phyloP scores from a whole-genome alignment of 2,888 invertebrate species.

The Mimas tiliae region DNA sequence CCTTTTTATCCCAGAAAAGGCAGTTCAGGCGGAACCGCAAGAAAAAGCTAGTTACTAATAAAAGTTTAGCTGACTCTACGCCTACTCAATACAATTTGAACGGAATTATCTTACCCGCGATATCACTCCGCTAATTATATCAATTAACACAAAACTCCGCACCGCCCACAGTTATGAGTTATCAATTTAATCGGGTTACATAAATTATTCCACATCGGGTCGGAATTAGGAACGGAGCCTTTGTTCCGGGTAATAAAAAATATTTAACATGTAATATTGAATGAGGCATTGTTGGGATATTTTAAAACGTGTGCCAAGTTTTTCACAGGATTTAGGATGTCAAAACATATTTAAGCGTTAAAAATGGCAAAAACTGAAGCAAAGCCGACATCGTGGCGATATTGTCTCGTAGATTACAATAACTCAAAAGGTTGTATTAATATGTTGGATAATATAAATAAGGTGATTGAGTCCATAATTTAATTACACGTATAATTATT shows the following conservation, averaged over 20 bases:
- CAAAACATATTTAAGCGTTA: too few species aligned
- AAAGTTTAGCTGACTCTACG: neutral
- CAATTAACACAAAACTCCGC: neutral
- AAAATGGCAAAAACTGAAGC: too few species aligned
- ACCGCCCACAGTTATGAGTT: neutral
- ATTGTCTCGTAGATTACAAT: too few species aligned
- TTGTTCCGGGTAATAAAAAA: neutral
- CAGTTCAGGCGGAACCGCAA: too few species aligned
- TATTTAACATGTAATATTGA: neutral
- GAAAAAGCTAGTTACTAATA: too few species aligned
- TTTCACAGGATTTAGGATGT: neutral
- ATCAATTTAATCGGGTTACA: conserved; percentile 1
- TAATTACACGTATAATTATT: too few species aligned
- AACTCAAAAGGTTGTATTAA: too few species aligned
- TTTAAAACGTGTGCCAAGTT: neutral
- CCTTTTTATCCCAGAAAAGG: too few species aligned
- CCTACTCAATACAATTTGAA: neutral
- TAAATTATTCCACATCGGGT: neutral
- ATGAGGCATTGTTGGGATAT: neutral
- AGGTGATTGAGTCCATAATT: too few species aligned
- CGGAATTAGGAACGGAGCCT: neutral
- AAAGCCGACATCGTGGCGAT: too few species aligned
- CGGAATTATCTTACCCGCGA: neutral
- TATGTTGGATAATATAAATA: too few species aligned
- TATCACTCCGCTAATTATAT: conserved; percentile 6